phyloP scores from a whole-genome alignment of 2,888 invertebrate genomes.

The Alsophila aescularia region DNA sequence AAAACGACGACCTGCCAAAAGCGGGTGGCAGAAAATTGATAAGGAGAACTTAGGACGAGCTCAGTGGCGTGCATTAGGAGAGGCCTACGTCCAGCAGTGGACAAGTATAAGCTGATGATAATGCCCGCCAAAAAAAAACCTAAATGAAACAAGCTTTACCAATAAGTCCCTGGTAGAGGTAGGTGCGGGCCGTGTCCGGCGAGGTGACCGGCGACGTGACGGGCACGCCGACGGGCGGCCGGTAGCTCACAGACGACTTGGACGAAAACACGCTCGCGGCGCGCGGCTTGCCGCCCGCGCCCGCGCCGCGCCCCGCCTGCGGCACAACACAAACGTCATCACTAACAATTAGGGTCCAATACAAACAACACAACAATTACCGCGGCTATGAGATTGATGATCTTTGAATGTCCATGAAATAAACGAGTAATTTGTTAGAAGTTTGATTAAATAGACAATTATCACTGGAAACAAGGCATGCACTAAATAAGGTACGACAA shows the following conservation, averaged over 20 bases:
- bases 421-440: background rate
- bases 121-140: no score
- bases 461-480: constrained; percentile 33
- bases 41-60: no score
- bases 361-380: background rate
- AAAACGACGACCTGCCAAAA: no score
- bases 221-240: constrained; percentile 90
- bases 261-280: constrained; percentile 96
- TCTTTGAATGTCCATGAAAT: background rate
- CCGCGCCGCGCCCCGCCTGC: constrained; percentile 25
- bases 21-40: no score
- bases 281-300: constrained; percentile 86
- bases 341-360: no score
- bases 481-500: constrained; percentile 41
- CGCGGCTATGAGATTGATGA: background rate
- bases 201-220: constrained; percentile 94
- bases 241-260: constrained; percentile 93
- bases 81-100: background rate
- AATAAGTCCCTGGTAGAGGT: constrained; percentile 94
- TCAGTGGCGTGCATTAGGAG: no score
- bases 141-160: no score
- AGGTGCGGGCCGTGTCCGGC: constrained; percentile 94
- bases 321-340: background rate
- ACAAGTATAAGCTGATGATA: no score
- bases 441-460: constrained; percentile 22